These are phyloP conservation scores for Polydrusus tereticollis DNA, from an alignment of 2,888 invertebrate species.

Conservation along the genomic window DNA sequence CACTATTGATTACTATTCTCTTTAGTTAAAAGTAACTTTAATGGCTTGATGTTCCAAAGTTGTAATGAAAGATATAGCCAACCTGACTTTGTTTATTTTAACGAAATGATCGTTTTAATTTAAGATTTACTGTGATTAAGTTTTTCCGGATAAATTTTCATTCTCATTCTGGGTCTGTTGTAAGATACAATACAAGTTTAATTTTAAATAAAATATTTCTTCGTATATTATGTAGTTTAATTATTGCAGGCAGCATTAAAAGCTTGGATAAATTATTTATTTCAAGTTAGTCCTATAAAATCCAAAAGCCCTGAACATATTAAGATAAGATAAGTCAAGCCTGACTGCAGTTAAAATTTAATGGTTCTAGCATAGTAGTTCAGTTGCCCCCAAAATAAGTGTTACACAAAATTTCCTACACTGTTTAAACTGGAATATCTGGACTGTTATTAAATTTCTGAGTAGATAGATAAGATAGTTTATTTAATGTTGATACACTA, in stretches of 20 bases:
- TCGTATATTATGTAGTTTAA: background rate
- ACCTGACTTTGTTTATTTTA: background rate
- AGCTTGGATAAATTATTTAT: no score
- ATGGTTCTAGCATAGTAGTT: no score
- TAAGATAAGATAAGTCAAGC: no score
- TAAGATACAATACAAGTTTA: conserved; percentile 13
- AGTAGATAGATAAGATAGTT: no score
- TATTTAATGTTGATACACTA: no score
- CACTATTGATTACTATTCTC: background rate
- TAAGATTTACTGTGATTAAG: conserved; percentile 36
- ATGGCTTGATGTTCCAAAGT: conserved; percentile 12
- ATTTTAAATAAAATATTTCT: conserved; percentile 7
- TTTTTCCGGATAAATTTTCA: background rate
- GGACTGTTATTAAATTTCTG: no score
- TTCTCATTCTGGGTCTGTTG: background rate
- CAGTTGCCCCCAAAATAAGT: no score
- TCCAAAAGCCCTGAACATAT: no score
- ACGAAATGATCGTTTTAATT: conserved; percentile 3
- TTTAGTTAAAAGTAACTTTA: background rate
- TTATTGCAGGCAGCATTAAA: background rate
- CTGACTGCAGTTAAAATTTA: no score
- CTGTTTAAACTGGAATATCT: no score
- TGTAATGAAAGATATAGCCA: background rate
- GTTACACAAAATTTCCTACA: no score
- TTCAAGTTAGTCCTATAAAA: no score